Conservation (phyloP, 2,113 vertebrate genomes). For the Arenaria interpres region DNA sequence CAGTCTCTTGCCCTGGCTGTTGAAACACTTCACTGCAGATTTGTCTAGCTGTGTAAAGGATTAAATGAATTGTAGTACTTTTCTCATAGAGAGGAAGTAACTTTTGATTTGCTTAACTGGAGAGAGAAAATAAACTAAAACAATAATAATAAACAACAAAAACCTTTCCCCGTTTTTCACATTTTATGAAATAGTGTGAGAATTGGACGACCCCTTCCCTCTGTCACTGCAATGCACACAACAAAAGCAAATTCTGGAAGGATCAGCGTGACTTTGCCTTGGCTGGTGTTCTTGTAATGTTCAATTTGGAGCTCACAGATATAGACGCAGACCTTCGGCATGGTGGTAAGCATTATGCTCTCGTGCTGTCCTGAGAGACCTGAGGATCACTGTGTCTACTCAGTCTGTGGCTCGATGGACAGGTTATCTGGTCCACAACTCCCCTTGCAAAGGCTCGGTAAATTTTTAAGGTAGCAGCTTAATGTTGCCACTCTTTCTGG, state of each 20-base stretch:
- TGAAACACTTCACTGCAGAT: not conserved
- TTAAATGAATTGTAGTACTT: not conserved
- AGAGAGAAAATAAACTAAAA: not conserved
- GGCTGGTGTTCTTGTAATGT: slow-evolving; percentile 74
- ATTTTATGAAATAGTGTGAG: slow-evolving; percentile 65
- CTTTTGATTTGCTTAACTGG: not conserved
- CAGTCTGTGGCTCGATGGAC: not conserved
- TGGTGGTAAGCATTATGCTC: slow-evolving; percentile 67
- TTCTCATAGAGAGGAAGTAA: not conserved
- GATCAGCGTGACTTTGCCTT: slow-evolving; percentile 51
- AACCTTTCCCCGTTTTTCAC: not conserved
- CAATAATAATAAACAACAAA: not conserved
- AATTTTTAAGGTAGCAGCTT: not conserved
- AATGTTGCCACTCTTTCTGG: not conserved
- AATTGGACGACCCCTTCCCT: slow-evolving; percentile 67
- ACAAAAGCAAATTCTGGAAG: slow-evolving; percentile 84
- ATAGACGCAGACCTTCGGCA: slow-evolving; percentile 77
- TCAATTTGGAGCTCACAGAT: slow-evolving; percentile 78
- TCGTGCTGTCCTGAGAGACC: rapidly evolving
- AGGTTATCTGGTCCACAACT: not conserved
- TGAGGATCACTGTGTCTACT: not conserved
- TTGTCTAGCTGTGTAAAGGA: not conserved
- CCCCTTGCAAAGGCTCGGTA: rapidly evolving
- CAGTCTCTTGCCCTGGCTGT: not conserved
- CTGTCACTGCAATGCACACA: slow-evolving; percentile 88